Evolutionary conservation across 2,797 vertebrate species (phyloP), one percentile per base, ranked within the genome.

Genomic region (Esox lucius): DNA sequence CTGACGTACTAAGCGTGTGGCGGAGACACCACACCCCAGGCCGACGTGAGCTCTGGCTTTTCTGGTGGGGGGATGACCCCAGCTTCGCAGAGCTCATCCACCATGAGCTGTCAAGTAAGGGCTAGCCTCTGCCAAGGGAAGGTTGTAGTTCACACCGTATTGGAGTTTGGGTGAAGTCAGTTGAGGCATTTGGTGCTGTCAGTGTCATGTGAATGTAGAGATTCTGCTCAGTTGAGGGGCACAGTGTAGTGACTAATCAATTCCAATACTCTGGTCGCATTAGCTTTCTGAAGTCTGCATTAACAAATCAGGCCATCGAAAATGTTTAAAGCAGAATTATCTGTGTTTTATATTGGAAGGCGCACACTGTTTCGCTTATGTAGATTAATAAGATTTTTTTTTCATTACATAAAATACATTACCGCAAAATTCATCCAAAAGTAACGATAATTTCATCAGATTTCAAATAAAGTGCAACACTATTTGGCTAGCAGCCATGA

Each of bases 1-100:
- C 98, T 39, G 97, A 99, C 70, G 95, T 99, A 81, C 93, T 99
- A 88, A 97, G 97, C 15, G 98, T 99, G 78, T 99, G 98, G 98
- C 93, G 98, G 70, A 90, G 98, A 76, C 97, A 99, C 93, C 96
- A 96, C 92, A 95, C 95, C 74, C 97, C 96, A 0, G 98, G 98
- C 74, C 96, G 97, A 77, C 94, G 97, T 78, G 98, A 99, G 87
- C 95, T 99, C 75, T 99, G 98, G 98, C 95, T 99, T 83, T 99
- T 99, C 92, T 99, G 98, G 98, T 99, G 98, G 98, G 98, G 98
- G 48, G 98, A 99, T 76, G 97, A 99, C 91, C 98, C 97, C 84
- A 98, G 94, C 91, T 99, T 99, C 78, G 94, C 96, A 2, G 98
- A 99, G 82, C 96, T 99, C 75, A 98, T 99, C 90, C 98, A 99